Evolutionary conservation across 1,140 invertebrate species (phyloP).

Genomic region (Pogonomyrmex californicus): DNA sequence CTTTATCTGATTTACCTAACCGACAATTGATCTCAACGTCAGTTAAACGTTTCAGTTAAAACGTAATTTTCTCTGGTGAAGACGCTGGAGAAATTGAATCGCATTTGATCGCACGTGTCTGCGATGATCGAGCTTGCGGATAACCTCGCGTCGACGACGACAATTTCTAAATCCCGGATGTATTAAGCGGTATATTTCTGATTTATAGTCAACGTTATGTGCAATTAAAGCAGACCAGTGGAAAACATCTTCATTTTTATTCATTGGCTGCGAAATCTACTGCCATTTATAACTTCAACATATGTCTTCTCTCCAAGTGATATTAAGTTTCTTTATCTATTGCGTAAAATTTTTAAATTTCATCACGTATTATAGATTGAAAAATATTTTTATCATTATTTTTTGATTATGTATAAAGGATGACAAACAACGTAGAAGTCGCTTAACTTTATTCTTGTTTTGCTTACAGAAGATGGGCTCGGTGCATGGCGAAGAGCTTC

Average conservation of each 20-base stretch:
- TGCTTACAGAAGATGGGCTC: conserved; percentile 92
- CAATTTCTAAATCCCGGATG: conserved; percentile 60
- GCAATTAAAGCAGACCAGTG: conserved; percentile 25
- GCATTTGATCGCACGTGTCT: conserved; percentile 62
- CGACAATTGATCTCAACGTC: conserved; percentile 2
- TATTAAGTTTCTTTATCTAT: not conserved
- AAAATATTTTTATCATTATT: not conserved
- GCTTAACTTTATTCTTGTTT: conserved; percentile 18
- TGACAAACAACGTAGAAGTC: not conserved
- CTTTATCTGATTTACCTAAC: conserved; percentile 14
- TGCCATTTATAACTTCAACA: conserved; percentile 12
- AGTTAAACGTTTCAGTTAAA: conserved; percentile 4
- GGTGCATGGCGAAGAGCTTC: conserved; percentile 96
- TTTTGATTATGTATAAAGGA: not conserved
- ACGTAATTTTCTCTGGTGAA: conserved; percentile 61
- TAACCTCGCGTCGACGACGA: conserved; percentile 46
- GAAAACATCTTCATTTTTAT: conserved; percentile 29
- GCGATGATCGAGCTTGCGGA: conserved; percentile 62
- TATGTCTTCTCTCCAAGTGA: not conserved
- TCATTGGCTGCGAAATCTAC: not conserved
- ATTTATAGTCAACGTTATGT: conserved; percentile 39
- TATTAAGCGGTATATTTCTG: conserved; percentile 65
- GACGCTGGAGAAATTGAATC: conserved; percentile 70
- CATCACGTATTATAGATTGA: not conserved
- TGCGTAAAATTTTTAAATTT: not conserved